Evolutionary conservation across 2,888 invertebrate species (phyloP).

Genomic region (Leptarthrus brevirostris): DNA sequence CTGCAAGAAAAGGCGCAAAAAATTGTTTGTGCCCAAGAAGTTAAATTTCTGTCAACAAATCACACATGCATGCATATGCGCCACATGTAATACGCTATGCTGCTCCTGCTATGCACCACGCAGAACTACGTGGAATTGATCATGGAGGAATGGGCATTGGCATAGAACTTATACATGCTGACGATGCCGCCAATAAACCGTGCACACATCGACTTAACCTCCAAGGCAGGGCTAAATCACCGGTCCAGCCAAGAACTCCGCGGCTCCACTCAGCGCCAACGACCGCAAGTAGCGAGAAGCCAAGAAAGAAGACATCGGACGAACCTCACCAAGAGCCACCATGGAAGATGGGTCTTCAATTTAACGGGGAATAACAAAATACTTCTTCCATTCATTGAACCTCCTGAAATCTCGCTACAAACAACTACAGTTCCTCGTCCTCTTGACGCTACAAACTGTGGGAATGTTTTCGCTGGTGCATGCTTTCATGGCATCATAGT

Average conservation of each 20-base stretch:
- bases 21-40: slow-evolving; percentile 19
- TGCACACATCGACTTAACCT: background rate
- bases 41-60: slow-evolving; percentile 45
- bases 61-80: slow-evolving; percentile 10
- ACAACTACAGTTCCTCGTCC: slow-evolving; percentile 24
- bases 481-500: background rate
- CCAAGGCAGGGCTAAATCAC: background rate
- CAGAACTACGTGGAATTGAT: slow-evolving; percentile 3
- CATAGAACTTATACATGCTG: background rate
- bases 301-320: slow-evolving; percentile 37
- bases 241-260: slow-evolving; percentile 4
- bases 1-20: background rate
- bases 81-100: background rate
- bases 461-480: slow-evolving; percentile 8
- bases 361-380: slow-evolving; percentile 40
- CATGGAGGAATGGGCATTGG: background rate
- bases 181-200: background rate
- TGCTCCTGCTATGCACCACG: background rate
- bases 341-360: slow-evolving; percentile 33
- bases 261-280: background rate
- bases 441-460: slow-evolving; percentile 6
- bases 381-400: slow-evolving; percentile 43
- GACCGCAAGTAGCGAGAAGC: slow-evolving; percentile 1
- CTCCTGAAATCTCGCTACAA: slow-evolving; percentile 35
- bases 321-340: slow-evolving; percentile 31